Base-by-base conservation (phyloP, 2,797 vertebrate species). In the Ammospiza maritima region DNA sequence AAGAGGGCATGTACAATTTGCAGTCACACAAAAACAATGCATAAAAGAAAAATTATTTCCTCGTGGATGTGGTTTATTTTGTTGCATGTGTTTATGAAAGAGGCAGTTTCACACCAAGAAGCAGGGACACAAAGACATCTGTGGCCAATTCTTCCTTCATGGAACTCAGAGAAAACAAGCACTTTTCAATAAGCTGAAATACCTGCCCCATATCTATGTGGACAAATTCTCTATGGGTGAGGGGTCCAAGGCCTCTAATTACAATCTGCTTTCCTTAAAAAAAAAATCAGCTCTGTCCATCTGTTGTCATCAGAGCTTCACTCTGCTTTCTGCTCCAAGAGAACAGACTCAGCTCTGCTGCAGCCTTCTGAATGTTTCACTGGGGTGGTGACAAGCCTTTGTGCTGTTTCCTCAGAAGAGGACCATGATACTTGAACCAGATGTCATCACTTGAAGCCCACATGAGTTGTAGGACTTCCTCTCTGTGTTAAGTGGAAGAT, bases 371-470 rank as follows among this genome's bases (percentile, higher is more conserved):
- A 64, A 76, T 54, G 66, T 60, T 96, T 89, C 91, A 79, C 65
- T 2, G 0, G 74, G 90, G 91, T 96, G 96, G 96, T 97, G 96
- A 97, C 95, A 97, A 96, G 71, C n/a, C 84, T 95, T 87, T 96
- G 92, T 85, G 83, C 81, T 82, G 76, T 76, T 95, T 96, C 70
- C 90, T 96, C 94, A 93, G 94, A 94, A 89, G 64, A 97, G 51
- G 85, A 90, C 90, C 88, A 32, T 30, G 94, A 94, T 95, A 95
- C 94, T 97, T 94, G 96, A 97, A 96, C 93, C 89, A 48, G 91
- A 88, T 97, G 96, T 97, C 97, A 97, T 94, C 96, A 96, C 95
- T 85, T 92, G 94, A 89, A 95, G 95, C 92, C 95, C 91, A 95
- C 94, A 96, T 97, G 90, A 96, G 86, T 94, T 96, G 93, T 94